Conservation (phyloP, 2,113 vertebrate genomes). For the Tiliqua scincoides region DNA sequence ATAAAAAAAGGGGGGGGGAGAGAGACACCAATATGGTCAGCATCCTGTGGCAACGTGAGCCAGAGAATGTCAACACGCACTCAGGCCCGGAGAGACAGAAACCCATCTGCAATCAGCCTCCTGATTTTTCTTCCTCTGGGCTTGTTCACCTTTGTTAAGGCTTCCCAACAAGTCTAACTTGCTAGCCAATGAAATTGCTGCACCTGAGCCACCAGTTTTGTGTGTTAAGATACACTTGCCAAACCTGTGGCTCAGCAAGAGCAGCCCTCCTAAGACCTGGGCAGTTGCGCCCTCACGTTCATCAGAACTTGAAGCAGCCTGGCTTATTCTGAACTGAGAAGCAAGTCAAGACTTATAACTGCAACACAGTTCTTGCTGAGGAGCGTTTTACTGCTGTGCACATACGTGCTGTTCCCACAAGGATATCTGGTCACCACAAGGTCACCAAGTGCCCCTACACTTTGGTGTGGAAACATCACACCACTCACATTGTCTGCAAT, state of each 20-base stretch:
- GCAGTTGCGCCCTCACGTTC: not conserved
- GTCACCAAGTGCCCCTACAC: no score
- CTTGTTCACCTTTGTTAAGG: no score
- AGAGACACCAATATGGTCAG: not conserved
- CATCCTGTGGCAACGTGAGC: not conserved
- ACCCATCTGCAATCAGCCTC: not conserved
- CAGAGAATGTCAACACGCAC: not conserved
- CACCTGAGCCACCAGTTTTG: not conserved
- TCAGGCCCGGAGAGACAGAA: not conserved
- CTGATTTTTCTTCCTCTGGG: not conserved
- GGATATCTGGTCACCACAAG: no score
- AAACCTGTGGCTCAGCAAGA: not conserved
- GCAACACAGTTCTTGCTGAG: no score
- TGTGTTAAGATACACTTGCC: not conserved
- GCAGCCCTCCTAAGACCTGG: not conserved
- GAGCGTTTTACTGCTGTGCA: no score
- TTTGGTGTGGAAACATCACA: no score
- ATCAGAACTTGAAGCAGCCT: no score
- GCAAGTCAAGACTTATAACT: no score
- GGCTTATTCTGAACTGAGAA: no score
- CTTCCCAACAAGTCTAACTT: no score
- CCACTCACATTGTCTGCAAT: conserved; percentile 85
- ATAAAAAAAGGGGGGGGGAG: no score
- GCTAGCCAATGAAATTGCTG: not conserved
- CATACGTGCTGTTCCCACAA: no score